Conservation (phyloP, 2,888 invertebrate genomes). For the Calameuta filiformis region DNA sequence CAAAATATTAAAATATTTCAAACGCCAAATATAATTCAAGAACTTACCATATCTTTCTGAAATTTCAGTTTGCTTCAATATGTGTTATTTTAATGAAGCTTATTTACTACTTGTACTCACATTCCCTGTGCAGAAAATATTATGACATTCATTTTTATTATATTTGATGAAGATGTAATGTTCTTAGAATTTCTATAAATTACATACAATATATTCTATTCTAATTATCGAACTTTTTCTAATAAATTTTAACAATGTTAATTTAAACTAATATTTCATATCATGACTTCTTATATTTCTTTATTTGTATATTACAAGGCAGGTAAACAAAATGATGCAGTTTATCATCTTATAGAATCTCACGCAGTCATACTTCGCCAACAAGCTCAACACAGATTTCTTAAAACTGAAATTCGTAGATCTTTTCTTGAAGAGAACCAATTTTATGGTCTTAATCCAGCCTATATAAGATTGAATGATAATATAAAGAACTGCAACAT, state of each 20-base stretch:
- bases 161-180: too few species aligned
- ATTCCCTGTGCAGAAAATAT: too few species aligned
- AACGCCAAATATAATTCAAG: too few species aligned
- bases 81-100: too few species aligned
- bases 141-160: too few species aligned
- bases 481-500: constrained; percentile 27
- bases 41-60: too few species aligned
- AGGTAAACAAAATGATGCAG: constrained; percentile 47
- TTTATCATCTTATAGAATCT: constrained; percentile 53
- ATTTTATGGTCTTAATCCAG: constrained; percentile 43
- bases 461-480: constrained; percentile 36
- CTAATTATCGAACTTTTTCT: background rate
- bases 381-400: constrained; percentile 49
- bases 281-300: constrained; percentile 5
- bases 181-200: background rate
- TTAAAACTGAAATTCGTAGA: constrained; percentile 45
- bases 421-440: constrained; percentile 27
- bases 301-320: constrained; percentile 29
- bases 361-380: constrained; percentile 55
- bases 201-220: background rate
- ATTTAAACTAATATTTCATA: constrained; percentile 12
- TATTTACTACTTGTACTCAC: too few species aligned
- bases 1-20: too few species aligned
- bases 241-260: constrained; percentile 8
- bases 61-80: too few species aligned